phyloP scores from a whole-genome alignment of 2,113 vertebrate genomes.

The Burhinus oedicnemus region DNA sequence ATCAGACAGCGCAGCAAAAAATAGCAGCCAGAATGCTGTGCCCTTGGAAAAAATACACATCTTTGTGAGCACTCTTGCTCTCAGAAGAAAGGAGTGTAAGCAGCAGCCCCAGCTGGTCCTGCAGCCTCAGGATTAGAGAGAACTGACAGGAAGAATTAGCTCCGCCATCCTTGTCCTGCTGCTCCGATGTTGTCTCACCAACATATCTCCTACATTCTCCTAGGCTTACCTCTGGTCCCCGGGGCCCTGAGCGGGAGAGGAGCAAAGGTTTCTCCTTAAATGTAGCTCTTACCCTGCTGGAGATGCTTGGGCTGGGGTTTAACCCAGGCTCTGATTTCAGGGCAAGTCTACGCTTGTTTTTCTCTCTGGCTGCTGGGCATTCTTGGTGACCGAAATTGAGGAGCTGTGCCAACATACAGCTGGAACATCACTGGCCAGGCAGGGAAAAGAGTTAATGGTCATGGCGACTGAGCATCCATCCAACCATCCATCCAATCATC shows the following conservation, averaged over 20 bases:
- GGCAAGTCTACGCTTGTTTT: not conserved
- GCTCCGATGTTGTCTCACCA: not conserved
- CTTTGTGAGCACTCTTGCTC: not conserved
- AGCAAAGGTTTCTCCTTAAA: not conserved
- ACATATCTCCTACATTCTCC: not conserved
- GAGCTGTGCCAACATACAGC: not conserved
- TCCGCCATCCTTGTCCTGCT: not conserved
- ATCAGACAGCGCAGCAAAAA: constrained; percentile 13
- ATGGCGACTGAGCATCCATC: not conserved
- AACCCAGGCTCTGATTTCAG: not conserved
- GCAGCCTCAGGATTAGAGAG: not conserved
- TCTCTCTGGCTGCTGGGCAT: not conserved
- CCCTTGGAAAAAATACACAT: not conserved
- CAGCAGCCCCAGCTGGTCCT: constrained; percentile 34
- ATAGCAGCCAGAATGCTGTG: constrained; percentile 11
- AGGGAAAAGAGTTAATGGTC: not conserved
- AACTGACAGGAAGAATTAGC: not conserved
- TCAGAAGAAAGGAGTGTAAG: not conserved
- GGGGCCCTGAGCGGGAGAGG: not conserved
- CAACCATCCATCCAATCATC: too few species aligned
- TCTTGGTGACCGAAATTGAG: not conserved
- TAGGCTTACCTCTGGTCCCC: not conserved
- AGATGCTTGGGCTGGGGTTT: not conserved
- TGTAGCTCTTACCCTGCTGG: not conserved
- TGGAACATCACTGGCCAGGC: not conserved